phyloP scores from a whole-genome alignment of 2,797 vertebrate species.

The Gadopsis bispinosus region DNA sequence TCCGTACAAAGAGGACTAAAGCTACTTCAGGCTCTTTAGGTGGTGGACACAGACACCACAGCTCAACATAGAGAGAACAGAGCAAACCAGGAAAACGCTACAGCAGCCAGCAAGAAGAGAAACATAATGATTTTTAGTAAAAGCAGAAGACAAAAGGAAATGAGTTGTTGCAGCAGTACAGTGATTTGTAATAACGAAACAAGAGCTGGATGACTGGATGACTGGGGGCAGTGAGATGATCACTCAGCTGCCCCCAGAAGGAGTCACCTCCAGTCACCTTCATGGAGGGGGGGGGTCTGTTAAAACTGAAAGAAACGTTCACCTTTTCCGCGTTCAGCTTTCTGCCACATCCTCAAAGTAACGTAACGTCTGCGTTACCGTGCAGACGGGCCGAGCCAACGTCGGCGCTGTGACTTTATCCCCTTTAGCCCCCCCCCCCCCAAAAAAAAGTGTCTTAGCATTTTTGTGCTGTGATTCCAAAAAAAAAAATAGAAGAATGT shows the following conservation, averaged over 20 bases:
- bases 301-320: not conserved
- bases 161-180: accelerated
- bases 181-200: not conserved
- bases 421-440: too few species aligned
- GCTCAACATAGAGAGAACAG: not conserved
- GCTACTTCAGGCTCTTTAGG: not conserved
- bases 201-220: too few species aligned
- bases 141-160: not conserved
- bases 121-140: not conserved
- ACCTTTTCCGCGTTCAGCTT: slow-evolving; percentile 46
- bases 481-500: not conserved
- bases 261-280: too few species aligned
- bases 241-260: too few species aligned
- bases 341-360: slow-evolving; percentile 52
- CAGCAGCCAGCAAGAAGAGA: not conserved
- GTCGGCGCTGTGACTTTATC: not conserved
- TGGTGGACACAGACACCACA: not conserved
- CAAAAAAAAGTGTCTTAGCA: accelerated
- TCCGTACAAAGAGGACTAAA: not conserved
- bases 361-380: not conserved
- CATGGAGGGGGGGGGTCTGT: too few species aligned
- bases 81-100: not conserved
- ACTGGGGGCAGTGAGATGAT: too few species aligned
- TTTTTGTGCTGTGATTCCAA: not conserved
- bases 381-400: not conserved